phyloP scores from a whole-genome alignment of 64 coral and sea anemone species.

The Astreopora myriophthalma region DNA sequence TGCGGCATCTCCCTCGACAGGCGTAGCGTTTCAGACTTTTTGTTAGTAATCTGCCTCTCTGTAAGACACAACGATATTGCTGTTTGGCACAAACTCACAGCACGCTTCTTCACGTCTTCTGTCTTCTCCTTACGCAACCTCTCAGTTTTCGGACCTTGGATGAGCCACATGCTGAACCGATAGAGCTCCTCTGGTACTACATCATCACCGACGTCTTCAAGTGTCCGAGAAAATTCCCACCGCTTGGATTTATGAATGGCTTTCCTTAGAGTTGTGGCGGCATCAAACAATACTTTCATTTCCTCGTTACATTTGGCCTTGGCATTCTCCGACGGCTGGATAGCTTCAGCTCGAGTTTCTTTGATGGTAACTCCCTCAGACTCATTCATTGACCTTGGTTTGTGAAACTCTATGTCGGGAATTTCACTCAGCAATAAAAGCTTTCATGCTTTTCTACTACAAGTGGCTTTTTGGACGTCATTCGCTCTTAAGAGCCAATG shows the following conservation, averaged over 20 bases:
- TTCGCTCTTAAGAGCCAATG: no score
- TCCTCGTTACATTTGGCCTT: no score
- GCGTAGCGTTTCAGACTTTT: neutral
- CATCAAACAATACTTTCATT: slow-evolving; percentile 14
- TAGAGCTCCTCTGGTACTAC: slow-evolving; percentile 7
- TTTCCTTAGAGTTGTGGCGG: slow-evolving; percentile 18
- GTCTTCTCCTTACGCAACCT: neutral
- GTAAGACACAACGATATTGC: neutral
- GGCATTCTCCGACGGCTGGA: neutral
- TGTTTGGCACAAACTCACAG: neutral
- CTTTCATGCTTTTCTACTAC: no score
- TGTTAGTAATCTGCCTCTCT: slow-evolving; percentile 23
- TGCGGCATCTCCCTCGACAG: neutral
- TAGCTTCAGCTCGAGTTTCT: neutral
- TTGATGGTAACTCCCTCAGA: neutral
- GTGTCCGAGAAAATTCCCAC: slow-evolving; percentile 21
- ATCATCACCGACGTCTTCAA: neutral
- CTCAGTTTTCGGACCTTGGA: neutral
- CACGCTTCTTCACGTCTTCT: slow-evolving; percentile 1
- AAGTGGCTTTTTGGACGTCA: no score
- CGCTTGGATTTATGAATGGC: neutral
- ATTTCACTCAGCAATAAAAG: no score
- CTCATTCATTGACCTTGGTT: no score
- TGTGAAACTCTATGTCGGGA: no score
- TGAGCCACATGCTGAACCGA: slow-evolving; percentile 14